Evolutionary conservation across 1,140 invertebrate species (phyloP), one percentile per base, ranked within the genome.

Genomic region (Formica exsecta): DNA sequence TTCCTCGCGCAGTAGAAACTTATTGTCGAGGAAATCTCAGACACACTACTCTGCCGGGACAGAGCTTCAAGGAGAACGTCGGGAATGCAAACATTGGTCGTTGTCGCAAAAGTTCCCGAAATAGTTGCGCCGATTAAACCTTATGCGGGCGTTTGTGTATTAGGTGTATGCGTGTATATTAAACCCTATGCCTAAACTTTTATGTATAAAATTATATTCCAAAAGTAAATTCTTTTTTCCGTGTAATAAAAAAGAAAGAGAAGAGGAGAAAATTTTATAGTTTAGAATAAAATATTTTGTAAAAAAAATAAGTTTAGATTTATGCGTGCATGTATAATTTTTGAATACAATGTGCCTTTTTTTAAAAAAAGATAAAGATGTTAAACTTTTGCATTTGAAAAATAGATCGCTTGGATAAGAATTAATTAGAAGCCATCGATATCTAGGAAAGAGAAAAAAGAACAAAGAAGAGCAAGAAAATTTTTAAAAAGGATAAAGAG

Each of bases 11-110:
- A 66, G 62, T 44, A 44, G 44, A 80, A 80, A 80, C 64, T 22
- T 22, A 22, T 68, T 80, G 62, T 80, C 44, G 76, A 57, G 76
- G 48, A 68, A 80, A 16, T 48, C 22, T 22, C 22, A 22, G 22
- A 22, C 22, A 57, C 62, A 29, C 44, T 22, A 29, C 44, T 80
- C 41, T 79, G 65, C 29, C 44, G 62, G 44, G 16, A 80, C 64
- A 66, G 22, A 80, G 32, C 44, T 80, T 68, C 3, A 66, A 79
- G 62, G 76, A 66, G 76, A 68, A 80, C 76, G 76, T 54, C 76
- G 32, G 8, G 44, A 54, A 79, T 38, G 62, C 41, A 79, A 66
- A 68, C 76, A 80, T 68, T n/a, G 13, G 19, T 64, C 59, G 22
- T 22, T 0, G 41, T 8, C 59, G 25, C 59, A 25, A n/a, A 62